Conservation (phyloP, 64 coral and sea anemone species). For the Pocillopora damicornis region DNA sequence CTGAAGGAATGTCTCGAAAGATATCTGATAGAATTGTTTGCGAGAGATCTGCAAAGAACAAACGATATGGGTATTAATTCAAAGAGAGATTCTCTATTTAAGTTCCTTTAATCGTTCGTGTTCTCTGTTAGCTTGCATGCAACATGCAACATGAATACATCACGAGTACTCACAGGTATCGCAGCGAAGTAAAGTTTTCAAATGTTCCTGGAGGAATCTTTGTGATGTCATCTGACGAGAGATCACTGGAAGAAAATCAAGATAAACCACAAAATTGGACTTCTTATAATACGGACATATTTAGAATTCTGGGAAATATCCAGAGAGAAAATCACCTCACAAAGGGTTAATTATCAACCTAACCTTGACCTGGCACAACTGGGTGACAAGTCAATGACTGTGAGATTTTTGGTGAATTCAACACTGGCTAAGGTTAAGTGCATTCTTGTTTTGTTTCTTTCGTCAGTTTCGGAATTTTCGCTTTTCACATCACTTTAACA, state of each 20-base stretch:
- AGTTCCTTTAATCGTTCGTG: too few relatives aligned
- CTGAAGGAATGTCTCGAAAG: slow-evolving; percentile 69
- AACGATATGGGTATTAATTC: background rate
- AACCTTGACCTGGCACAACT: background rate
- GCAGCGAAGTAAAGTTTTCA: slow-evolving; percentile 71
- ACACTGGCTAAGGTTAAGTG: too few relatives aligned
- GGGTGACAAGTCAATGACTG: background rate
- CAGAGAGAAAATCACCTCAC: background rate
- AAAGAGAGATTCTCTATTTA: too few relatives aligned
- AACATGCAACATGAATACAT: background rate
- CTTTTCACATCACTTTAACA: background rate
- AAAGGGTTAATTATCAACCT: background rate
- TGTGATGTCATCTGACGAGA: slow-evolving; percentile 65
- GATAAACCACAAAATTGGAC: background rate
- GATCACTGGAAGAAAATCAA: slow-evolving; percentile 52
- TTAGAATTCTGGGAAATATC: background rate
- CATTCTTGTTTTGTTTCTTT: background rate
- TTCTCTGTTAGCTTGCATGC: background rate
- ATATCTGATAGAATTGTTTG: slow-evolving; percentile 76
- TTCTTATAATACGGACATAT: background rate
- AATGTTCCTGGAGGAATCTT: slow-evolving; percentile 73
- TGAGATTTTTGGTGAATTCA: background rate
- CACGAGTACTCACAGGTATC: slow-evolving; percentile 71
- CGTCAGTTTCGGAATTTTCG: background rate
- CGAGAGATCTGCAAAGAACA: slow-evolving; percentile 67